These are phyloP conservation scores for Palythoa grandis DNA, from an alignment of 92 coral and sea anemone species.

Conservation along the genomic window DNA sequence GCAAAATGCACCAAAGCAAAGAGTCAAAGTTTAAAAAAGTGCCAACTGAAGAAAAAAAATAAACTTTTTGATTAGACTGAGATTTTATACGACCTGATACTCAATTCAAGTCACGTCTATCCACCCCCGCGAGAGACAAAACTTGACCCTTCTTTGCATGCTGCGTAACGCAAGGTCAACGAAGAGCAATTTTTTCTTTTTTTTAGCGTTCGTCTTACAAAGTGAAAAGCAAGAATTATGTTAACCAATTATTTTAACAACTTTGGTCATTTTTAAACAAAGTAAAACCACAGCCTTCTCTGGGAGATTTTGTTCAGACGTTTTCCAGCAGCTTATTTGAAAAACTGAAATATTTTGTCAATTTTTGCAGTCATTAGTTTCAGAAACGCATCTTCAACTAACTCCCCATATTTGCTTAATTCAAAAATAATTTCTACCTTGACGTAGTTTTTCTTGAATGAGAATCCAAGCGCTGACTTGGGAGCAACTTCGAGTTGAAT, in stretches of 20 bases:
- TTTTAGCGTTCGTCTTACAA: neutral
- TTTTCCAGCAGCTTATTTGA: neutral
- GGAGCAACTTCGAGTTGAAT: constrained; percentile 57
- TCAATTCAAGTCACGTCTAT: too few relatives aligned
- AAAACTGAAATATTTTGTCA: neutral
- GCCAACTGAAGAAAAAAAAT: too few relatives aligned
- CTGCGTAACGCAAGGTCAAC: neutral
- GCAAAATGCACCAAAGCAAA: too few relatives aligned
- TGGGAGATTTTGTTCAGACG: neutral
- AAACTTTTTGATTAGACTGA: too few relatives aligned
- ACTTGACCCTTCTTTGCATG: neutral
- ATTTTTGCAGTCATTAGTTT: neutral
- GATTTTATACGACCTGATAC: too few relatives aligned
- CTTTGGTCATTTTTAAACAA: neutral
- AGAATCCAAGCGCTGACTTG: constrained; percentile 50
- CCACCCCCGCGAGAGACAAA: neutral
- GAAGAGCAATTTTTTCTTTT: neutral
- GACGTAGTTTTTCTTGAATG: constrained; percentile 47
- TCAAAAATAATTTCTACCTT: constrained; percentile 34
- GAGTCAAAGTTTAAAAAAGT: too few relatives aligned
- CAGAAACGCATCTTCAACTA: neutral
- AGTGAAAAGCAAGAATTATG: neutral
- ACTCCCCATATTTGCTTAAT: neutral
- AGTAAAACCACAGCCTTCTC: neutral
- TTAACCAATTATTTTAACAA: neutral